Conservation (phyloP, 1,140 invertebrate species). For the Pachyrhynchus sulphureomaculatus region DNA sequence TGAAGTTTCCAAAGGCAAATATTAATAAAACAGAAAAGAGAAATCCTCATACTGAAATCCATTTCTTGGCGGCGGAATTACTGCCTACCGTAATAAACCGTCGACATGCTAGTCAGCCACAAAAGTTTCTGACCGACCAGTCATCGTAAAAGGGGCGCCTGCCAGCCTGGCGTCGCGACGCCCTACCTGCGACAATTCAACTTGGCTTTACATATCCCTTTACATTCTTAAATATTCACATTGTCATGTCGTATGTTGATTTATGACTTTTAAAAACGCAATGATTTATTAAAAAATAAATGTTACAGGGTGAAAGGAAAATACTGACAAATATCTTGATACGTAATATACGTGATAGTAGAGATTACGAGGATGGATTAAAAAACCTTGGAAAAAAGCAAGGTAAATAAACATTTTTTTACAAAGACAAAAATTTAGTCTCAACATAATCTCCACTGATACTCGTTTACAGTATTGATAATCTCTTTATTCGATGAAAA, state of each 20-base stretch:
- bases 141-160: slow-evolving; percentile 32
- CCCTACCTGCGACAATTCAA: slow-evolving; percentile 33
- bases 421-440: too few relatives aligned
- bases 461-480: too few relatives aligned
- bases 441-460: too few relatives aligned
- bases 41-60: background rate
- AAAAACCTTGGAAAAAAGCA: too few relatives aligned
- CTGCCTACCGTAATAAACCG: slow-evolving; percentile 23
- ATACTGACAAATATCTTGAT: background rate
- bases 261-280: background rate
- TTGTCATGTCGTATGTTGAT: slow-evolving; percentile 10
- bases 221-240: slow-evolving; percentile 17
- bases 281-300: background rate
- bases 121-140: slow-evolving; percentile 28
- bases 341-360: too few relatives aligned
- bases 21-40: too few relatives aligned
- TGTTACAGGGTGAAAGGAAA: background rate
- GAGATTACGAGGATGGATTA: too few relatives aligned
- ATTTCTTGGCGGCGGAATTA: background rate
- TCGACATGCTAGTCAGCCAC: slow-evolving; percentile 19
- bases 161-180: slow-evolving; percentile 33
- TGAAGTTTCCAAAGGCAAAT: too few relatives aligned
- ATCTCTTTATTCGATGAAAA: too few relatives aligned
- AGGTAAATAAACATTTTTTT: too few relatives aligned
- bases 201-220: slow-evolving; percentile 25